Evolutionary conservation across 2,113 vertebrate genomes (phyloP).

Genomic region (Myrmophylax atrothorax): DNA sequence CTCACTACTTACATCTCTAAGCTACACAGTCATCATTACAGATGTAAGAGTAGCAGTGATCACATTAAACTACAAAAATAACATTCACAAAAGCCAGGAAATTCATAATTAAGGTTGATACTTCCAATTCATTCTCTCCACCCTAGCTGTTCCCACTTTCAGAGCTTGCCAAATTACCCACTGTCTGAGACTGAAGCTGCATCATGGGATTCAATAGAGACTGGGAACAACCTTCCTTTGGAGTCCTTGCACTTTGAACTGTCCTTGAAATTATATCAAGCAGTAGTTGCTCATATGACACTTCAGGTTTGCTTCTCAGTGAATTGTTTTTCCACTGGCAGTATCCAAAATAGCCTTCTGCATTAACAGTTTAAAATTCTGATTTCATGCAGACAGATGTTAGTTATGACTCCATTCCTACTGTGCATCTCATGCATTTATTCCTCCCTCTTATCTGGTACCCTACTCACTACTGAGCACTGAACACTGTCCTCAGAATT

Average conservation of each 20-base stretch:
- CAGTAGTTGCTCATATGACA: background rate
- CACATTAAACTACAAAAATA: background rate
- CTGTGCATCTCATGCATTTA: background rate
- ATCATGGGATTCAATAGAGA: background rate
- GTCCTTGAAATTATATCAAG: background rate
- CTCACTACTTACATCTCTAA: background rate
- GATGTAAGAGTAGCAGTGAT: background rate
- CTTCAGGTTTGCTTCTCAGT: background rate
- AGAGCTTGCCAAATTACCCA: background rate
- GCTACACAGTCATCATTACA: background rate
- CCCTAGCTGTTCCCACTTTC: background rate
- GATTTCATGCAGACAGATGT: background rate
- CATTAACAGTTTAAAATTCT: background rate
- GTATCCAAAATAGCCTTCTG: background rate
- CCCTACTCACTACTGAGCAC: background rate
- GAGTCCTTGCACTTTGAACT: background rate
- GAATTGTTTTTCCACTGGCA: background rate
- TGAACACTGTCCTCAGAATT: background rate
- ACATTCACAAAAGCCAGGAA: background rate
- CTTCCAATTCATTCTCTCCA: background rate
- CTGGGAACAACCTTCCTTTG: background rate
- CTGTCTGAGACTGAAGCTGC: background rate
- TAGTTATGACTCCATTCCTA: background rate
- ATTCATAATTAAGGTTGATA: background rate
- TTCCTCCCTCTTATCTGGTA: background rate